Evolutionary conservation across 2,888 invertebrate species (phyloP), one percentile per base, ranked within the genome.

Genomic region (Odontothrips loti): DNA sequence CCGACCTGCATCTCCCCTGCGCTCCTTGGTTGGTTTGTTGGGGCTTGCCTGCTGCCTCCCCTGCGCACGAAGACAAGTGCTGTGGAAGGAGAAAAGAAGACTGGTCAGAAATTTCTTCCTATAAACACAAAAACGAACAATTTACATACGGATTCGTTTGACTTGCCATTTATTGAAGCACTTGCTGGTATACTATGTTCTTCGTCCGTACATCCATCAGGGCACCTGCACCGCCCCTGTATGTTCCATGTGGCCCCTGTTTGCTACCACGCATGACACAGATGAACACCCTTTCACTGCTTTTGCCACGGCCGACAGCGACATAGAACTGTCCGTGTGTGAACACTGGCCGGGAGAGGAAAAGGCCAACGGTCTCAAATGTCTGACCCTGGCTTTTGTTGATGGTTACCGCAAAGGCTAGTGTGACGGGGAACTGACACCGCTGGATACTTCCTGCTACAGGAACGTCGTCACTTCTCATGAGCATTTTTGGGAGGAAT

Each of bases 361-460:
- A 68, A 79, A 79, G 20, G 6, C 63, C 63, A 6, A 63, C 63
- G 20, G 6, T 11, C 20, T 63, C 15, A 20, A 63, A 63, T 17
- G 79, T 80, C 34, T 81, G 81, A 20, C 81, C 81, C 63, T 81
- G 81, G 2, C 79, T 47, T 47, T 81, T 81, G 63, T 81, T 79
- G n/a, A 81, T 80, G 11, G 81, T 81, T 34, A 81, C 58, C 29
- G 81, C 82, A 79, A 81, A 81, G 20, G 68, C 80, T 20, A 80
- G 47, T 23, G 47, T 68, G 11, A 81, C 23, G 15, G 84, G 83
- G 82, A 84, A 84, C 27, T 84, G 83, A 20, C 6, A 63, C 11
- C 63, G 63, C 15, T 17, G 15, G 20, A 63, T 20, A 63, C 15
- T 63, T 20, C 63, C 63, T 15, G 63, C 63, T 17, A 63, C 63